Evolutionary conservation across 2,797 vertebrate genomes (phyloP), one percentile per base, ranked within the genome.

Genomic region (Spinus pinus): DNA sequence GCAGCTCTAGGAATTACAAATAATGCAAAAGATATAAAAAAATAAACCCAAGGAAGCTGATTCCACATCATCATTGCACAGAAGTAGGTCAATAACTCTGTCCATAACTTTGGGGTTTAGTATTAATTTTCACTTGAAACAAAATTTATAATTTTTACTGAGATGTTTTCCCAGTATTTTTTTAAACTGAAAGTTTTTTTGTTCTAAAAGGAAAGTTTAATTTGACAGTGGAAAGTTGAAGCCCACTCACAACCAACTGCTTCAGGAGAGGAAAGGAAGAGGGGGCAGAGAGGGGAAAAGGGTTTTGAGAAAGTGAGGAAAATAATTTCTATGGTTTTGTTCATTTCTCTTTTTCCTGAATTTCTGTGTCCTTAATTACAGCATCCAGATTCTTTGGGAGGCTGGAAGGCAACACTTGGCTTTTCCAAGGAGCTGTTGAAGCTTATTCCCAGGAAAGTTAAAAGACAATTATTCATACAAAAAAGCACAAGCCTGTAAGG

Each of bases 211-310:
- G 56, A 49, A 73, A 47, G 3, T 20, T 39, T 16, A 4, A 20
- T 37, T 44, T 78, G 57, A 23, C 44, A 74, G 25, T 7, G 31
- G 24, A 15, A 83, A 88, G 17, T 14, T 35, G 57, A 75, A 25
- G 4, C 2, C 1, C 0, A 1, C 24, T 53, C 17, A 4, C 24
- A 65, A 42, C 14, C 42, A 42, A 13, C 22, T 4, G 2, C 20
- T 54, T 25, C 14, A 4, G 1, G 5, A 51, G 42, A 73, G 35
- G 30, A 42, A 53, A 49, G 37, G 9, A 51, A n/a, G 5, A 42
- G 30, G 24, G 6, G 30, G 41, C 16, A 50, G 20, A 53, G 50
- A 77, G 20, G 27, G 8, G 18, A 6, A 73, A 65, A 19, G 4
- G 6, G 6, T 33, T 64, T 47, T 13, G 16, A 10, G 57, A 41